Conservation (phyloP, 2,113 vertebrate genomes). For the Megaleporinus macrocephalus region DNA sequence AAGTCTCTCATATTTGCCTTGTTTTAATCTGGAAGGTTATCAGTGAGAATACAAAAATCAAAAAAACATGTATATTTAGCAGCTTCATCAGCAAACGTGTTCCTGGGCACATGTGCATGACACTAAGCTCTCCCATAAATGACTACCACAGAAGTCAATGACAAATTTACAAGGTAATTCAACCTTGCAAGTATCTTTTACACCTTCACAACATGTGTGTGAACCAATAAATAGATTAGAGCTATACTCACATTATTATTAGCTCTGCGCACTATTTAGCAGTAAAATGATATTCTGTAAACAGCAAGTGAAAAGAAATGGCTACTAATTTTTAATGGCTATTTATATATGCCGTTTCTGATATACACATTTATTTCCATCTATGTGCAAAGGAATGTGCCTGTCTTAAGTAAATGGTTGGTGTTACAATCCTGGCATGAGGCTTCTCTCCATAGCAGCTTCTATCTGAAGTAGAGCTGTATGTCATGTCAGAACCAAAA, state of each 20-base stretch:
- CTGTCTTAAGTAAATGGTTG: background rate
- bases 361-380: background rate
- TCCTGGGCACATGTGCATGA: background rate
- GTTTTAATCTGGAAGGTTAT: no score
- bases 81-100: background rate
- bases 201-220: conserved; percentile 28
- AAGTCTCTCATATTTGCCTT: no score
- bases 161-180: conserved; percentile 35
- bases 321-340: background rate
- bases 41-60: background rate
- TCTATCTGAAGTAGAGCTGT: background rate
- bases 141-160: conserved; percentile 6
- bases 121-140: background rate
- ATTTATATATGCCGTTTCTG: background rate
- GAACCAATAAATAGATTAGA: conserved; percentile 34
- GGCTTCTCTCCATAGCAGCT: background rate
- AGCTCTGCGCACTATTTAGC: conserved; percentile 1
- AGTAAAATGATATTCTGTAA: conserved; percentile 15
- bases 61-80: background rate
- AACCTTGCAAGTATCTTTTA: conserved; percentile 21
- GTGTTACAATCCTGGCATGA: background rate
- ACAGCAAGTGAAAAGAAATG: background rate
- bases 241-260: conserved; percentile 22
- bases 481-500: background rate
- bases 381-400: background rate